Evolutionary conservation across 2,888 invertebrate species (phyloP).

Genomic region (Parapristionchus giblindavisi): DNA sequence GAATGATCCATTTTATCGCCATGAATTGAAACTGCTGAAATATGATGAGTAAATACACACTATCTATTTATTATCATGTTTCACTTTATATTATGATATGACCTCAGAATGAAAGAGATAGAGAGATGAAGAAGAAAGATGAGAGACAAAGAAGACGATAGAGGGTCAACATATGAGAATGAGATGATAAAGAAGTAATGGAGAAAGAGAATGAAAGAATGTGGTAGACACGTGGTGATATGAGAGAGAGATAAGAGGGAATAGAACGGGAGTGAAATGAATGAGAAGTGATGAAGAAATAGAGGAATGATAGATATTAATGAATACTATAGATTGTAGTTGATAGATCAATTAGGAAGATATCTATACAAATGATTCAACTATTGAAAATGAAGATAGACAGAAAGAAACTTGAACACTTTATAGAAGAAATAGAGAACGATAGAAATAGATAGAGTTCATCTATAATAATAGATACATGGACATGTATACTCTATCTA

Average conservation of each 20-base stretch:
- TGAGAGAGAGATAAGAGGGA: not conserved
- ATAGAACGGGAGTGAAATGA: not conserved
- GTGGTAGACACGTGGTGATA: not conserved
- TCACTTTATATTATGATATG: not conserved
- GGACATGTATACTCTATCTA: no score
- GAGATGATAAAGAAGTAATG: not conserved
- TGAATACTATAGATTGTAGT: not conserved
- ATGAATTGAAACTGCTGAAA: slow-evolving; percentile 12
- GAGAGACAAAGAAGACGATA: not conserved
- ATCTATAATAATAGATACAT: no score
- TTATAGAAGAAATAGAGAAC: no score
- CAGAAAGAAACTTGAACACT: not conserved
- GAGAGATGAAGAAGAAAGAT: not conserved
- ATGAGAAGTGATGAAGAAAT: not conserved
- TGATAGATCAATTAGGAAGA: no score
- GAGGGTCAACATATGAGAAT: not conserved
- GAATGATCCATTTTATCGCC: not conserved
- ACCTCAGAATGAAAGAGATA: not conserved
- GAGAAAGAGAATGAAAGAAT: not conserved
- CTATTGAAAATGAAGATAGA: not conserved
- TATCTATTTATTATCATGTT: not conserved
- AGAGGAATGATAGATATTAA: not conserved
- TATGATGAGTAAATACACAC: no score
- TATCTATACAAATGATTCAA: no score
- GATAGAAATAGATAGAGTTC: no score